phyloP scores from a whole-genome alignment of 53 echinoderm and acorn worm species.

The Hippasteria phrygiana region DNA sequence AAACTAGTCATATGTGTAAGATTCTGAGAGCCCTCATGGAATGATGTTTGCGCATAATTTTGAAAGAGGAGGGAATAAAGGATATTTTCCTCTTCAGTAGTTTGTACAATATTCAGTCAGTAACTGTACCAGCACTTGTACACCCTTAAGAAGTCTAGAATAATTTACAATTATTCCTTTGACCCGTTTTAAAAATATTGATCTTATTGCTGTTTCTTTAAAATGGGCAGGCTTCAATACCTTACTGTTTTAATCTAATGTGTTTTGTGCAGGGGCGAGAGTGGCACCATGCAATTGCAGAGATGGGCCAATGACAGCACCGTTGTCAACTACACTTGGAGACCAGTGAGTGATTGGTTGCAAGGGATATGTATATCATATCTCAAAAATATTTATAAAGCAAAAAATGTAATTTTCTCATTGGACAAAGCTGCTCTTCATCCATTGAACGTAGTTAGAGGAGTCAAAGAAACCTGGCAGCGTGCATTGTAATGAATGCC shows the following conservation, averaged over 20 bases:
- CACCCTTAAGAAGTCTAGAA: too few species aligned
- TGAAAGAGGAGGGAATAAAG: too few species aligned
- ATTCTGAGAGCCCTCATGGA: too few species aligned
- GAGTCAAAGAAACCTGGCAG: too few species aligned
- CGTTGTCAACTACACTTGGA: slow-evolving; percentile 78
- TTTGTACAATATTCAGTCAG: too few species aligned
- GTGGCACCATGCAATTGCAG: slow-evolving; percentile 74
- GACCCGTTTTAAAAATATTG: not conserved
- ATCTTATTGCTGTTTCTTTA: too few species aligned
- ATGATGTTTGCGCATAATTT: too few species aligned
- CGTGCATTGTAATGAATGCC: not conserved
- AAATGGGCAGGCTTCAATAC: not conserved
- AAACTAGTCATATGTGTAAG: too few species aligned
- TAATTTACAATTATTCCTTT: too few species aligned
- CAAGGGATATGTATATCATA: not conserved
- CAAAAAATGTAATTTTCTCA: not conserved
- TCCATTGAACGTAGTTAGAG: not conserved
- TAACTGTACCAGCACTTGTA: too few species aligned
- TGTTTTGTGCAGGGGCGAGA: slow-evolving; percentile 74
- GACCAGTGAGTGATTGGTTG: slow-evolving; percentile 73
- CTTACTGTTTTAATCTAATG: not conserved
- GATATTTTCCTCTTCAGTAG: too few species aligned
- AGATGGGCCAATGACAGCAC: slow-evolving; percentile 71
- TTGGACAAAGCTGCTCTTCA: not conserved
- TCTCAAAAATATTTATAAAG: not conserved